Conservation (phyloP, 2,113 vertebrate species). For the Lonchura striata region DNA sequence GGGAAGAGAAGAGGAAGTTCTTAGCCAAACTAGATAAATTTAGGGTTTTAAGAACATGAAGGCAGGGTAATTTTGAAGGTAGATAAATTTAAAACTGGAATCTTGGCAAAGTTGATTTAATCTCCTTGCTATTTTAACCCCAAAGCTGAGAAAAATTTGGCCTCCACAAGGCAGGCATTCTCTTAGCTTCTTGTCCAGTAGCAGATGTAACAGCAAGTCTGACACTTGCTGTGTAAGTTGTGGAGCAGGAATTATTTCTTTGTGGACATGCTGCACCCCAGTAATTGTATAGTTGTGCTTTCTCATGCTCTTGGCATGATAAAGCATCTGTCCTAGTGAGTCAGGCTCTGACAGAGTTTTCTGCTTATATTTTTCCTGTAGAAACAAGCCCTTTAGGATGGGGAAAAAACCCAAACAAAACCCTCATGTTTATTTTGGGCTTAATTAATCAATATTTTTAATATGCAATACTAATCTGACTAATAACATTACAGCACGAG, state of each 20-base stretch:
- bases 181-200: neutral
- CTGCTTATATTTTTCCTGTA: neutral
- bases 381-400: neutral
- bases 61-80: neutral
- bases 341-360: neutral
- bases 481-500: neutral
- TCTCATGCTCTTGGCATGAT: neutral
- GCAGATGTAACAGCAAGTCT: neutral
- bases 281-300: neutral
- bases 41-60: neutral
- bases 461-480: neutral
- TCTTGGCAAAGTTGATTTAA: neutral
- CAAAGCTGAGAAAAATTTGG: neutral
- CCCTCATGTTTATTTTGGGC: neutral
- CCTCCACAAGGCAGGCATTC: neutral
- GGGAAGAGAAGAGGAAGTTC: neutral
- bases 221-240: neutral
- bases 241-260: neutral
- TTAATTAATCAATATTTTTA: neutral
- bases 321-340: neutral
- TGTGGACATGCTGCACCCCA: neutral
- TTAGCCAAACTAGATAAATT: neutral
- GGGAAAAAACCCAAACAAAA: neutral
- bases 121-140: neutral
- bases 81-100: neutral